Evolutionary conservation across 1,140 invertebrate species (phyloP).

Genomic region (Dinoponera quadriceps): DNA sequence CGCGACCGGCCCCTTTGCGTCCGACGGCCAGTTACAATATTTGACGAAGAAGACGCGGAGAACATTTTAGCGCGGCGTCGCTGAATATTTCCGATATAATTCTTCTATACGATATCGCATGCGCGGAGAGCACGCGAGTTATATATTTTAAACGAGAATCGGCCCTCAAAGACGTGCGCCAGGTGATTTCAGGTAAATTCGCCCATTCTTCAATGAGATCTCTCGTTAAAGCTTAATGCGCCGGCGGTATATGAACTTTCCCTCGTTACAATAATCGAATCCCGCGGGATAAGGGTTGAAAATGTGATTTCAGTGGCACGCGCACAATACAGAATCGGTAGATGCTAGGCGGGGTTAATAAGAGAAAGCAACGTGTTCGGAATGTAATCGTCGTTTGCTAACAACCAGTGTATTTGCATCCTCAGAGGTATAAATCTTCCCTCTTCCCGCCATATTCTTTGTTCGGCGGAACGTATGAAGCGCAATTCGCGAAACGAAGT

Average conservation of each 20-base stretch:
- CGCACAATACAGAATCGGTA: slow-evolving; percentile 68
- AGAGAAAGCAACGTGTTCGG: slow-evolving; percentile 69
- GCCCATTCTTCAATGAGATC: slow-evolving; percentile 28
- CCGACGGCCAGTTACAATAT: not conserved
- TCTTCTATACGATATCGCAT: not conserved
- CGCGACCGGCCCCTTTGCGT: not conserved
- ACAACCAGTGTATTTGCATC: slow-evolving; percentile 55
- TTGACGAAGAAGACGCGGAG: not conserved
- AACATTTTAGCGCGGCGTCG: not conserved
- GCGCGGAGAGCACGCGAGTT: not conserved
- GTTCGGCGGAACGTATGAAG: not conserved
- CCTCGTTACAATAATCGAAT: slow-evolving; percentile 58
- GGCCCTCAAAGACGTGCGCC: not conserved
- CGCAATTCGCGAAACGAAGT: not conserved
- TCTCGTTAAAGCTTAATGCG: slow-evolving; percentile 36
- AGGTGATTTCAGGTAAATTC: slow-evolving; percentile 38
- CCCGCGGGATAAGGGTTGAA: slow-evolving; percentile 65
- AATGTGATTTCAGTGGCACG: slow-evolving; percentile 66
- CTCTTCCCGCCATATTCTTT: slow-evolving; percentile 1
- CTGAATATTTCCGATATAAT: not conserved
- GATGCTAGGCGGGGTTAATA: slow-evolving; percentile 64
- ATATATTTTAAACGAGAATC: not conserved
- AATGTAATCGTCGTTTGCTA: slow-evolving; percentile 63
- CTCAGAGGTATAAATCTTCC: slow-evolving; percentile 45
- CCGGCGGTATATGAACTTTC: slow-evolving; percentile 28